These are phyloP conservation scores for Mongoloraphidia duomilia DNA, from an alignment of 2,888 invertebrate species.

Conservation along the genomic window DNA sequence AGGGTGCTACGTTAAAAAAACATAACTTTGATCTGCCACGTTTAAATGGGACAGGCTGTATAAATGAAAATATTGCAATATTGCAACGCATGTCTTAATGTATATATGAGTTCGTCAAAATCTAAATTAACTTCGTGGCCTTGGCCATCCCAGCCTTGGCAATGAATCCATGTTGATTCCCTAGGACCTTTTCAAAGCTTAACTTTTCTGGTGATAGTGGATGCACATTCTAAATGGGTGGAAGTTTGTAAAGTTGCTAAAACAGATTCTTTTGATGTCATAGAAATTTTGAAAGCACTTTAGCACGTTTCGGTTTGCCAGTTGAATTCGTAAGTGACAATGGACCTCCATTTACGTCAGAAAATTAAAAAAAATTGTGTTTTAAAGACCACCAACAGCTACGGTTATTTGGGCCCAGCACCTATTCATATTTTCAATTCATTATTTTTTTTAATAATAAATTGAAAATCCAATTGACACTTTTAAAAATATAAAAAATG, in stretches of 20 bases:
- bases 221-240: not conserved
- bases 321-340: not conserved
- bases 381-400: not conserved
- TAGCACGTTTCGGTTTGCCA: not conserved
- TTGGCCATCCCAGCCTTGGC: not conserved
- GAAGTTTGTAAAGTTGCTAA: not conserved
- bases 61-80: too few species aligned
- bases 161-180: not conserved
- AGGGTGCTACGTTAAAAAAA: too few species aligned
- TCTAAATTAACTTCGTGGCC: not conserved
- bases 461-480: too few species aligned
- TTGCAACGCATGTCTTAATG: not conserved
- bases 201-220: not conserved
- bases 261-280: not conserved
- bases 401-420: too few species aligned
- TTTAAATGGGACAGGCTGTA: too few species aligned
- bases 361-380: conserved; percentile 1
- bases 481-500: not conserved
- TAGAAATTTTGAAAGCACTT: not conserved
- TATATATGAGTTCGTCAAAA: too few species aligned
- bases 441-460: too few species aligned
- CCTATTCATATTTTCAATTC: too few species aligned
- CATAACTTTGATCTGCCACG: too few species aligned
- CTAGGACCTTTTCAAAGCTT: not conserved
- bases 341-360: conserved; percentile 5